Evolutionary conservation across 2,888 invertebrate species (phyloP).

Genomic region (Euzophera pinguis): DNA sequence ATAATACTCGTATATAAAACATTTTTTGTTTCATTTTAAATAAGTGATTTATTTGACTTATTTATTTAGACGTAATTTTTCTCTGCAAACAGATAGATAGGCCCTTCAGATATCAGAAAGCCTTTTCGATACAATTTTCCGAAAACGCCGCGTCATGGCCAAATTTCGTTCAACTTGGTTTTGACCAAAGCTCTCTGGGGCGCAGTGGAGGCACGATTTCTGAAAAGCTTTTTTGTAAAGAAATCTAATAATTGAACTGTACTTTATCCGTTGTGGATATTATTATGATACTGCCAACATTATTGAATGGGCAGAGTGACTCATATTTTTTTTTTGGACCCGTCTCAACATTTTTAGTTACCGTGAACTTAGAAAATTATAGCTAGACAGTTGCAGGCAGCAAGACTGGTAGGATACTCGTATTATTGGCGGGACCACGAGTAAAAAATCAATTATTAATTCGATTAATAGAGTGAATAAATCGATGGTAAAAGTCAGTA

Average conservation of each 20-base stretch:
- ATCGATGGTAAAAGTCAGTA: too few relatives aligned
- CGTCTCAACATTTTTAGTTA: too few relatives aligned
- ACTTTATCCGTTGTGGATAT: neutral
- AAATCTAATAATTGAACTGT: neutral
- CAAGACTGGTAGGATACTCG: too few relatives aligned
- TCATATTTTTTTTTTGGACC: too few relatives aligned
- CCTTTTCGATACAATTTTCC: constrained; percentile 23
- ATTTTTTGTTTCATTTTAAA: too few relatives aligned
- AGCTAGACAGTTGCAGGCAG: too few relatives aligned
- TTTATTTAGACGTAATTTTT: neutral
- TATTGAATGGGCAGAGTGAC: too few relatives aligned
- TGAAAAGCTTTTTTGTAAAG: neutral
- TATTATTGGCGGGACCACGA: too few relatives aligned
- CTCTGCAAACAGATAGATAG: neutral
- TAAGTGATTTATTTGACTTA: neutral
- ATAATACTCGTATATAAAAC: too few relatives aligned
- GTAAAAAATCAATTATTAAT: too few relatives aligned
- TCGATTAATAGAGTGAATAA: too few relatives aligned
- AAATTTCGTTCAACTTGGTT: constrained; percentile 20
- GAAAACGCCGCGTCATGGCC: constrained; percentile 20
- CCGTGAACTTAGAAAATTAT: too few relatives aligned
- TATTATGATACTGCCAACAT: neutral
- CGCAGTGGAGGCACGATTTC: neutral
- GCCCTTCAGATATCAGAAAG: constrained; percentile 8
- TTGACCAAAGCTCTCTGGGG: neutral